Base-by-base conservation (phyloP, 2,113 vertebrate species). In the Neotragus moschatus region DNA sequence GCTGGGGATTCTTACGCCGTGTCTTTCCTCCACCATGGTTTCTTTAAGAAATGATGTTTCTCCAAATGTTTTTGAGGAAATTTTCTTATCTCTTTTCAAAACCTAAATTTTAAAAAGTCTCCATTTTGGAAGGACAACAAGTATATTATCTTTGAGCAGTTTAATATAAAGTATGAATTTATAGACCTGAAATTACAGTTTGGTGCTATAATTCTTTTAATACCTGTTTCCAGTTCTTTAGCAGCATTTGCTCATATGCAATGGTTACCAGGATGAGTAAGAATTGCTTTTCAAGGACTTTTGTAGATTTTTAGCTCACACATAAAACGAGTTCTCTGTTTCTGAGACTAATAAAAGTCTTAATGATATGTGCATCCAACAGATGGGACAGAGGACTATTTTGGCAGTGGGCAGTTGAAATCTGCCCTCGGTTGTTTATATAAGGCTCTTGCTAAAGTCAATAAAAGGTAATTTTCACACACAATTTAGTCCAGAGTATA, bases 401-500 rank as follows among this genome's bases (percentile, higher is more conserved):
- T 86, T 98, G 97, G 96, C 95, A 97, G 56, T 96, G 97, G 94
- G 55, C 90, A 94, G 90, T 95, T 94, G 92, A 96, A 97, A 97
- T 92, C 82, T 77, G 88, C 94, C 92, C 94, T 96, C 33, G 43
- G 95, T 97, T 98, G 90, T 98, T 98, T 96, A 94, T 96, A 81
- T 58, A 96, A 95, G 87, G 96, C 95, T 95, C 77, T 95, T 43
- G 80, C 82, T 77, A 79, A 96, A 97, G 95, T 97, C 96, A 95
- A 93, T 98, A 97, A 97, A 97, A 98, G 88, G 94, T 95, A 94
- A 97, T 98, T 98, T 98, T 97, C 97, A 98, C 92, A 95, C 97
- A 97, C 51, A 30, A 96, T 98, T 98, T 98, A 97, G 77, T 97
- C 95, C 88, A 95, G 66, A 77, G 26, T 73, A 60, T 93, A 94